These are phyloP conservation scores for Pollenia angustigena DNA, from an alignment of 2,888 invertebrate genomes.

Conservation along the genomic window DNA sequence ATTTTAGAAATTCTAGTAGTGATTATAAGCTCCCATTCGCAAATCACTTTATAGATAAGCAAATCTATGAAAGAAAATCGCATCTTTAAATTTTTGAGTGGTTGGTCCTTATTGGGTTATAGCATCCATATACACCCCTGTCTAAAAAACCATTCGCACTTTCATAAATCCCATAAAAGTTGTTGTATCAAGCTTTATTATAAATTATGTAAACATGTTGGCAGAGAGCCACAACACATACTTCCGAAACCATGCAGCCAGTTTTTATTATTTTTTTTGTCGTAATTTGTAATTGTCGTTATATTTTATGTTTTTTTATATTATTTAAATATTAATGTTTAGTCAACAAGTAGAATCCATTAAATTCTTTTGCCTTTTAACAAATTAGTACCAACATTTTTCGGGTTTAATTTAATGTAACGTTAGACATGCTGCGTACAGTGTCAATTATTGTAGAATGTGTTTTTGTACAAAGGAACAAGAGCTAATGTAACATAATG, in stretches of 20 bases:
- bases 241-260: background rate
- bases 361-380: constrained; percentile 35
- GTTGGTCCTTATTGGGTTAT: too few species aligned
- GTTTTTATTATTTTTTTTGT: constrained; percentile 1
- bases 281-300: background rate
- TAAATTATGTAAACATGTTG: background rate
- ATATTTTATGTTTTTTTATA: constrained; percentile 20
- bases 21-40: too few species aligned
- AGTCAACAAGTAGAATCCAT: constrained; percentile 62
- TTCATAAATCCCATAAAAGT: too few species aligned
- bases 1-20: too few species aligned
- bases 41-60: too few species aligned
- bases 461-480: background rate
- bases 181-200: too few species aligned
- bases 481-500: background rate
- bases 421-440: background rate
- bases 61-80: too few species aligned
- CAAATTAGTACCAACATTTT: constrained; percentile 7
- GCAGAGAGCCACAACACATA: constrained; percentile 7
- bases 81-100: too few species aligned
- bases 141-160: too few species aligned
- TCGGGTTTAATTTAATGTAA: background rate
- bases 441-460: background rate
- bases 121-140: too few species aligned
- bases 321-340: constrained; percentile 43